A percentile compares a stretch with the other conserved stretches of the same genome.
Evolutionary conservation across 2,888 invertebrate genomes (phyloP).

Genomic region (Erebia aethiops): DNA sequence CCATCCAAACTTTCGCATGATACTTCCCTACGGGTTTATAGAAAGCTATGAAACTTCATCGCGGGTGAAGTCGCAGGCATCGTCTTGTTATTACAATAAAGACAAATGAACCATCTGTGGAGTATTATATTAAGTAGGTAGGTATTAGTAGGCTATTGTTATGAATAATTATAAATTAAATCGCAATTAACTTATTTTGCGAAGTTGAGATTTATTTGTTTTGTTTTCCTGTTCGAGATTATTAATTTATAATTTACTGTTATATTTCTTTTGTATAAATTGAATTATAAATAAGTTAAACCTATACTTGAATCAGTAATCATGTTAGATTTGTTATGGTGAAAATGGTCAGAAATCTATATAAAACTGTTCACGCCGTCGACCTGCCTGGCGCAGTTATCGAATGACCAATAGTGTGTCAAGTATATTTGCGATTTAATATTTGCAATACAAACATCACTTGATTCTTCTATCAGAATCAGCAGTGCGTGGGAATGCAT

Average conservation of each 20-base stretch:
- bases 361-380: no score
- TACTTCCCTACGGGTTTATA: no score
- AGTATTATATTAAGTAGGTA: not conserved
- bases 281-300: not conserved
- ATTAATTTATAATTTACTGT: slow-evolving; percentile 10
- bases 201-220: slow-evolving; percentile 36
- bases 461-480: slow-evolving; percentile 1
- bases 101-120: no score
- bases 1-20: no score
- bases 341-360: no score
- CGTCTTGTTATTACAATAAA: no score
- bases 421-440: slow-evolving; percentile 30
- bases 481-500: slow-evolving; percentile 1
- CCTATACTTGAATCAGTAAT: not conserved
- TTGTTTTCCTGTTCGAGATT: slow-evolving; percentile 28
- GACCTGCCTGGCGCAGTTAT: not conserved
- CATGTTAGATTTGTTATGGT: no score
- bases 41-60: no score
- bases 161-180: slow-evolving; percentile 32
- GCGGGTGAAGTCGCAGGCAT: no score
- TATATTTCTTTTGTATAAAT: slow-evolving; percentile 10
- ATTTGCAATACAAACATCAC: slow-evolving; percentile 2
- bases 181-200: slow-evolving; percentile 42
- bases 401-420: slow-evolving; percentile 25
- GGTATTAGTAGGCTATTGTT: not conserved